These are phyloP conservation scores for Perodicticus potto DNA, from an alignment of 2,797 vertebrate species.

Conservation along the genomic window DNA sequence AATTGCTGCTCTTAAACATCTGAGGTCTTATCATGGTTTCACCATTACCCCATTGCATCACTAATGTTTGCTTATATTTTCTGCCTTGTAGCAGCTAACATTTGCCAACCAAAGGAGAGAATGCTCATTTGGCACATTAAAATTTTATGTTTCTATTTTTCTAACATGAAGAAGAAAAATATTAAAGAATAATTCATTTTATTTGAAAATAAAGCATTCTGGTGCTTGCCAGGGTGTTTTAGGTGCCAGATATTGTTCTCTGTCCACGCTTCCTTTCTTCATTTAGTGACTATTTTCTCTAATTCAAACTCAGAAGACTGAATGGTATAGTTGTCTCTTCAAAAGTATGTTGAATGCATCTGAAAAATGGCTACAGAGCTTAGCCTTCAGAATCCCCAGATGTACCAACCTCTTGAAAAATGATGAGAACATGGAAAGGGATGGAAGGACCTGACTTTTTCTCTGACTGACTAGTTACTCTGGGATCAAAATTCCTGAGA, in stretches of 20 bases:
- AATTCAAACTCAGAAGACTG: background rate
- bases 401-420: constrained; percentile 7
- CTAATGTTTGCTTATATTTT: background rate
- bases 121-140: background rate
- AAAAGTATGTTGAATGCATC: background rate
- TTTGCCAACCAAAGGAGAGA: background rate
- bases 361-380: background rate
- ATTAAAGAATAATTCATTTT: background rate
- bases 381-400: constrained; percentile 62
- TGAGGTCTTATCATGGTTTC: background rate
- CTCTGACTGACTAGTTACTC: constrained; percentile 3
- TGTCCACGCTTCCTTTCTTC: background rate
- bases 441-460: background rate
- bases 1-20: too few relatives aligned
- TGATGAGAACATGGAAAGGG: background rate
- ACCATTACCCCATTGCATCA: background rate
- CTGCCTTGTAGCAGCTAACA: background rate
- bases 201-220: background rate
- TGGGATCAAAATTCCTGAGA: background rate
- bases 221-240: background rate
- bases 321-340: background rate
- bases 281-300: background rate
- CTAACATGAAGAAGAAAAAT: background rate
- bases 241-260: background rate
- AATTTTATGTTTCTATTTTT: background rate